Evolutionary conservation across 1,140 invertebrate species (phyloP).

Genomic region (Ips nitidus): DNA sequence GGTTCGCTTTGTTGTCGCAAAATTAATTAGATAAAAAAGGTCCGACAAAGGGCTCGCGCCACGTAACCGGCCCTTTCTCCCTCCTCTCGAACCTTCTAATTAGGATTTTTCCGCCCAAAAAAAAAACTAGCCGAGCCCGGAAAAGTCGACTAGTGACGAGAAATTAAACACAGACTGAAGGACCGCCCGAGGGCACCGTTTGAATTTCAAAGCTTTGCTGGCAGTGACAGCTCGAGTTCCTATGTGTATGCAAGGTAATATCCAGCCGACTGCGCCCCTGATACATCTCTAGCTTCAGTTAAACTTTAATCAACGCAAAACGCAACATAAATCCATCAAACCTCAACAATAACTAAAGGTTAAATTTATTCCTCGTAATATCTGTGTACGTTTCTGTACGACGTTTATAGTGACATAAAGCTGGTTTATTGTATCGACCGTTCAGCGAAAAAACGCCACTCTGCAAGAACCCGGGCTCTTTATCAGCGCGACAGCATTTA

Average conservation of each 20-base stretch:
- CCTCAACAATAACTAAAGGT: background rate
- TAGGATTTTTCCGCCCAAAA: background rate
- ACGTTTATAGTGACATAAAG: slow-evolving; percentile 31
- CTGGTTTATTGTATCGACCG: slow-evolving; percentile 24
- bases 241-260: slow-evolving; percentile 13
- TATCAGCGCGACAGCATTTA: slow-evolving; percentile 24
- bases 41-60: slow-evolving; percentile 11
- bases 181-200: slow-evolving; percentile 10
- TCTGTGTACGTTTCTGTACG: slow-evolving; percentile 26
- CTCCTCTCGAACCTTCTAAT: background rate
- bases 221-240: slow-evolving; percentile 14
- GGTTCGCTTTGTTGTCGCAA: slow-evolving; percentile 26
- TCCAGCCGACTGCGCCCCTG: slow-evolving; percentile 7
- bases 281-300: background rate
- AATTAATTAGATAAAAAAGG: slow-evolving; percentile 31
- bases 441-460: slow-evolving; percentile 23
- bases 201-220: slow-evolving; percentile 24
- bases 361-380: slow-evolving; percentile 29
- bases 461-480: slow-evolving; percentile 13
- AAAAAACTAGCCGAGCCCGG: background rate
- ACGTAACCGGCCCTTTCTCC: background rate
- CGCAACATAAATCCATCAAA: background rate
- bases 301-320: too few relatives aligned
- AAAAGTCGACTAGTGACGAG: background rate
- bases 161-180: slow-evolving; percentile 7